Conservation (phyloP, 2,888 invertebrate species). For the Pemphredon lugubris region DNA sequence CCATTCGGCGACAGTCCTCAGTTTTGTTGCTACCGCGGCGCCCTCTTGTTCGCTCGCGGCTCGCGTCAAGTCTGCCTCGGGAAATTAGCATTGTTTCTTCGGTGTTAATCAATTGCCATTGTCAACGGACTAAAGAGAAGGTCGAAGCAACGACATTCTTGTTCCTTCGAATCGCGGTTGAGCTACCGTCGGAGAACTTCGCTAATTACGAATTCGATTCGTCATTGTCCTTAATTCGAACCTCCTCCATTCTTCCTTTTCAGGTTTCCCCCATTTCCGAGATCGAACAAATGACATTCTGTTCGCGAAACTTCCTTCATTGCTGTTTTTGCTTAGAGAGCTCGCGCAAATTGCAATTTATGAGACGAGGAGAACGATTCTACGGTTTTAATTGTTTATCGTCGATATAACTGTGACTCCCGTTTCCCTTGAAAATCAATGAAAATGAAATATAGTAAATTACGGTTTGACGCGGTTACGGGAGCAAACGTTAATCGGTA, state of each 20-base stretch:
- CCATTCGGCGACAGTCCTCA: not conserved
- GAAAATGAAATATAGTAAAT: no score
- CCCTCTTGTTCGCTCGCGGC: not conserved
- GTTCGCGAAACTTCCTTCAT: slow-evolving; percentile 22
- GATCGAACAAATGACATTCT: slow-evolving; percentile 26
- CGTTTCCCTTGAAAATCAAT: no score
- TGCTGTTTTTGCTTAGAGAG: not conserved
- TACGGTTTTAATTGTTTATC: no score
- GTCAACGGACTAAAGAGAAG: slow-evolving; percentile 17
- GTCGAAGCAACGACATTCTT: slow-evolving; percentile 1
- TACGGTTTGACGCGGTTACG: no score
- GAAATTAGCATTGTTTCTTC: slow-evolving; percentile 1
- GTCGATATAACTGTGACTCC: no score
- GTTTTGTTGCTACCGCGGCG: not conserved
- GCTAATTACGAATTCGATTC: slow-evolving; percentile 64
- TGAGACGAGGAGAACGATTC: no score
- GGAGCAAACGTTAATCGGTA: no score
- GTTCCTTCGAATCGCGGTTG: slow-evolving; percentile 21
- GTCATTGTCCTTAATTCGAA: slow-evolving; percentile 56
- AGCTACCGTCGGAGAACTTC: no score
- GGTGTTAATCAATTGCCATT: not conserved
- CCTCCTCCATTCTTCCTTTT: slow-evolving; percentile 3
- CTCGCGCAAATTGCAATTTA: not conserved
- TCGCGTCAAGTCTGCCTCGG: not conserved
- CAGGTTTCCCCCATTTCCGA: not conserved